Evolutionary conservation across 53 echinoderm and acorn worm genomes (phyloP).

Genomic region (Patiria pectinifera): DNA sequence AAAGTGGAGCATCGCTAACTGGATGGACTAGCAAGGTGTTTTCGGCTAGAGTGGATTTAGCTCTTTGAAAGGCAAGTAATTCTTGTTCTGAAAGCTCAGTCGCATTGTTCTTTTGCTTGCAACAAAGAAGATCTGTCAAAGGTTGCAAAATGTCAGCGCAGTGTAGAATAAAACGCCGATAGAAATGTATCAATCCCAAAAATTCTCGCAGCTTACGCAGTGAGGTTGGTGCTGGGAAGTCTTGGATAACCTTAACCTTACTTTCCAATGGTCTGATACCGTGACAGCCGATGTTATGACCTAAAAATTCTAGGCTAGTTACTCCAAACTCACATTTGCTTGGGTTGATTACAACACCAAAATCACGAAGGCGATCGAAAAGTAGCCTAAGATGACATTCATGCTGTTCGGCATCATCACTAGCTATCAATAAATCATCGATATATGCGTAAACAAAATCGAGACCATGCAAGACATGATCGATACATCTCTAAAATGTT

Average conservation of each 20-base stretch:
- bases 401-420: slow-evolving; percentile 42
- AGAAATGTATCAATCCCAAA: no score
- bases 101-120: neutral
- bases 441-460: neutral
- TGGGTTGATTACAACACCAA: slow-evolving; percentile 13
- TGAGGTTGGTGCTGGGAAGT: no score
- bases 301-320: neutral
- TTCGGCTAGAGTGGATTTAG: slow-evolving; percentile 20
- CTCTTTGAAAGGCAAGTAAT: slow-evolving; percentile 5
- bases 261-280: slow-evolving; percentile 2
- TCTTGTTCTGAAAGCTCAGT: neutral
- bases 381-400: slow-evolving; percentile 22
- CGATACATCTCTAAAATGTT: slow-evolving; percentile 50
- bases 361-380: neutral
- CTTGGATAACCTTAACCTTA: neutral
- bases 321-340: slow-evolving; percentile 12
- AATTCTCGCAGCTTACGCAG: no score
- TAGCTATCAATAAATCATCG: slow-evolving; percentile 39
- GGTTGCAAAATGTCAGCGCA: neutral
- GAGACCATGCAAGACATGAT: slow-evolving; percentile 21
- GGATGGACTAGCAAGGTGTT: slow-evolving; percentile 1
- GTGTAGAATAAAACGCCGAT: neutral
- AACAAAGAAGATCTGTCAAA: neutral
- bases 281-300: neutral
- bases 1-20: neutral